Evolutionary conservation across 2,113 vertebrate genomes (phyloP), one percentile per base, ranked within the genome.

Genomic region (Psephotus haematonotus): DNA sequence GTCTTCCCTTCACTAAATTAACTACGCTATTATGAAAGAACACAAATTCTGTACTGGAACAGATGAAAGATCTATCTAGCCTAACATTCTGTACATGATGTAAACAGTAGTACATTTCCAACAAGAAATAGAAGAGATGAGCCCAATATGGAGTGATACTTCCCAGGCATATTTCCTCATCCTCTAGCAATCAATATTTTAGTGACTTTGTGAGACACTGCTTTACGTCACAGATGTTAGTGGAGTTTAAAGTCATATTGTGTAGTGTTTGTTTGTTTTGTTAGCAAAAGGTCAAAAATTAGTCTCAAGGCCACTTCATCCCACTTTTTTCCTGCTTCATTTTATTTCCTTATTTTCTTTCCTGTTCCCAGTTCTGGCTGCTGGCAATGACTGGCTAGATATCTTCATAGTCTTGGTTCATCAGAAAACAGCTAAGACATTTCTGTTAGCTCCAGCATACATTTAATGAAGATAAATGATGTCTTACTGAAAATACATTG

Each of bases 401-500:
- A 55, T 96, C 77, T 68, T 93, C 87, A 94, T 89, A 83, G 71
- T 69, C 43, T 96, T 96, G 92, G 63, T 92, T 97, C 90, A 90
- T 95, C 91, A 86, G 64, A 82, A 97, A 96, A 86, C 63, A 93
- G 70, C 90, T 87, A 92, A 98, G 88, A 90, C 39, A 68, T 95
- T 98, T 97, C 82, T 97, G 74, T 90, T 97, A 62, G 64, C 82
- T 95, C 96, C 91, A 95, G 91, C 92, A 96, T 86, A 90, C 70
- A 17, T 97, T 97, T 97, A 96, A 97, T 92, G 90, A 97, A 95
- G 90, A 97, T 96, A 93, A 98, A 97, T 96, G 79, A 35, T 59
- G 68, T 83, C 91, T 95, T 94, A 77, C 70, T 90, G 89, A 87
- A 96, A 96, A 96, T 88, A 55, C 90, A 93, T 74, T 93, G 86